Percentiles rank a stretch among this genome's conserved stretches.
Evolutionary conservation across 2,888 invertebrate genomes (phyloP).

Genomic region (Leptopterna dolabrata): DNA sequence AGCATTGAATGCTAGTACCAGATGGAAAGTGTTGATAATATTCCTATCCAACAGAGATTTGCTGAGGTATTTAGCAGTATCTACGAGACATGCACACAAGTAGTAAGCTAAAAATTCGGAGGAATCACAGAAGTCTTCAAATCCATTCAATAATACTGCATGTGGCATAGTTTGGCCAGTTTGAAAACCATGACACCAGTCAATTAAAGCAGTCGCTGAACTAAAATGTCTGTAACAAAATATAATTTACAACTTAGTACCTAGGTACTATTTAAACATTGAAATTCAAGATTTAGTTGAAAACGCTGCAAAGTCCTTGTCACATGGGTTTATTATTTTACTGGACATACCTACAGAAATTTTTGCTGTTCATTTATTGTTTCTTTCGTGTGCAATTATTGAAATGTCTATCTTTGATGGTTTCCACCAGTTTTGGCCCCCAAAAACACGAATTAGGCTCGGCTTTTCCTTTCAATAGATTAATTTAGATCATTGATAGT

Average conservation of each 20-base stretch:
- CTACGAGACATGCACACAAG: neutral
- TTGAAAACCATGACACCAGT: neutral
- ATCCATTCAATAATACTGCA: neutral
- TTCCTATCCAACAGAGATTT: neutral
- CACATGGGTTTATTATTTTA: no score
- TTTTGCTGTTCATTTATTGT: no score
- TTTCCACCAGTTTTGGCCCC: no score
- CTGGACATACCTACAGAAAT: no score
- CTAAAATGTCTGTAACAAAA: neutral
- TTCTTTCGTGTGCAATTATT: no score
- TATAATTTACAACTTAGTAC: neutral
- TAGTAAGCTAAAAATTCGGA: neutral
- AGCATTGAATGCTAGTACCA: neutral
- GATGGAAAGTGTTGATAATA: neutral
- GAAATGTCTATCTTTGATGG: no score
- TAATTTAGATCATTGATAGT: no score
- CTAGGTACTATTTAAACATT: no score
- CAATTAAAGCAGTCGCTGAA: neutral
- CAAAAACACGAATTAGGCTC: no score
- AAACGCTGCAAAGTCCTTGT: no score
- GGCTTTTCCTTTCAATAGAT: no score
- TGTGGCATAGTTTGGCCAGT: neutral
- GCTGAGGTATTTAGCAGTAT: neutral
- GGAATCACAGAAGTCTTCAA: neutral
- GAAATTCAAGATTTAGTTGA: no score